Evolutionary conservation across 2,888 invertebrate species (phyloP), one percentile per base, ranked within the genome.

Genomic region (Endomychus coccineus): DNA sequence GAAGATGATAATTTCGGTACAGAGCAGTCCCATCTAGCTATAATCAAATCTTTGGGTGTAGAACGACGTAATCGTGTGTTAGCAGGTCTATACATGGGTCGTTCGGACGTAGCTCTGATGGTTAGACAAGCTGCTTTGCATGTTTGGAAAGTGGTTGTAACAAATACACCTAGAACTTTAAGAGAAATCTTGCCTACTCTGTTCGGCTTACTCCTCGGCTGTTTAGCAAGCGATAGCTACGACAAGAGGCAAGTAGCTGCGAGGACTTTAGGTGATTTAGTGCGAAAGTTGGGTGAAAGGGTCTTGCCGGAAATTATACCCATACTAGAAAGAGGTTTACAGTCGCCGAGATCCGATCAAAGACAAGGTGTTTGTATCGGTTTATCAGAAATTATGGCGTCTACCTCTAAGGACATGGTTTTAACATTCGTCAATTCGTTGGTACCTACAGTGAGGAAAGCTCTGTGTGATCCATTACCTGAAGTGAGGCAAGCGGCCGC

Each of bases 1-100:
- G 97, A 98, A 64, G 98, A 98, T 62, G 98, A 98, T 61, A 98
- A 97, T 67, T 96, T 98, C 66, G 98, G 97, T 41, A 97, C 97
- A 0, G 95, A 95, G 61, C 89, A 88, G 60, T 92, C 92, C 1
- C 92, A 94, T 58, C 74, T 80, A 61, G 89, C 92, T 1, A 96
- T 97, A 45, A 85, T 94, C 51, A 75, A 75, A 32, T 82, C 90
- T 6, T 71, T 98, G 31, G 96, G 97, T 1, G 78, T 76, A 2
- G 94, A 95, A 56, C 71, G 95, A 27, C 73, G 96, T 34, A 95
- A 97, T 67, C 71, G 92, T 15, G 96, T 98, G 22, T 66, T 95
- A 34, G 90, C 95, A 14, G 94, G 94, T 1, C 69, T 96, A 24
- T 98, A 98, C 62, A 95, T 98, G 90, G 94, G 95, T 2, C 74